A percentile compares a stretch with the other conserved stretches of the same genome.
Conservation (phyloP, 2,113 vertebrate genomes). For the Centropus bengalensis region DNA sequence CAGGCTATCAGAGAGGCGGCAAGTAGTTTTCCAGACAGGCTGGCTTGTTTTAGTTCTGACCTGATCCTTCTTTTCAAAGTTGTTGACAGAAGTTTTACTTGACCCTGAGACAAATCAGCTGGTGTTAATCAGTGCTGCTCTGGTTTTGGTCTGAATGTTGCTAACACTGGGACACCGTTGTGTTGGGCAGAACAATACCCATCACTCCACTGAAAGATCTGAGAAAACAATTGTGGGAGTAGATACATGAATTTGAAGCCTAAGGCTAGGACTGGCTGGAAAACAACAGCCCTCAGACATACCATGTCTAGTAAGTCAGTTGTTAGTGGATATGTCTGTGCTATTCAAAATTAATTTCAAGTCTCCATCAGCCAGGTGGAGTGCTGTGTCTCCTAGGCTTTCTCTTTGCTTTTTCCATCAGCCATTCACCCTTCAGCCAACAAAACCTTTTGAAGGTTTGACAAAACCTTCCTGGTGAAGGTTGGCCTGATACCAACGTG, state of each 20-base stretch:
- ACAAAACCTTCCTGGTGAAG: background rate
- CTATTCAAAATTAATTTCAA: background rate
- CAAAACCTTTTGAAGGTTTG: no score
- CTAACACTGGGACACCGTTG: background rate
- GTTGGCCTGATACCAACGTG: background rate
- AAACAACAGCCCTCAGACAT: background rate
- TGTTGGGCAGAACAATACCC: background rate
- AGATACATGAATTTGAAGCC: background rate
- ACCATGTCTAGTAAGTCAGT: background rate
- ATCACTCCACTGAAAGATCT: background rate
- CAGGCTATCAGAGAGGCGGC: constrained; percentile 16
- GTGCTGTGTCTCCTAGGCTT: background rate
- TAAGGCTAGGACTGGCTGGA: background rate
- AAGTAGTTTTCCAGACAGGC: constrained; percentile 55
- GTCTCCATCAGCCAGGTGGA: background rate
- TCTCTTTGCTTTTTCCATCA: background rate
- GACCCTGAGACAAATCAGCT: constrained; percentile 56
- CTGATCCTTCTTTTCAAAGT: background rate
- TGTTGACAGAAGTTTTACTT: constrained; percentile 57
- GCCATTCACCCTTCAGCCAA: background rate
- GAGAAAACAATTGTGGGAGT: constrained; percentile 8
- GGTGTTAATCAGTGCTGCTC: constrained; percentile 26
- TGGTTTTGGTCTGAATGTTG: constrained; percentile 35
- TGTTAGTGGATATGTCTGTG: background rate
- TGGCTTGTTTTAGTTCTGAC: constrained; percentile 41